phyloP scores from a whole-genome alignment of 2,888 invertebrate species.

The Acanthosepion pharaonis region DNA sequence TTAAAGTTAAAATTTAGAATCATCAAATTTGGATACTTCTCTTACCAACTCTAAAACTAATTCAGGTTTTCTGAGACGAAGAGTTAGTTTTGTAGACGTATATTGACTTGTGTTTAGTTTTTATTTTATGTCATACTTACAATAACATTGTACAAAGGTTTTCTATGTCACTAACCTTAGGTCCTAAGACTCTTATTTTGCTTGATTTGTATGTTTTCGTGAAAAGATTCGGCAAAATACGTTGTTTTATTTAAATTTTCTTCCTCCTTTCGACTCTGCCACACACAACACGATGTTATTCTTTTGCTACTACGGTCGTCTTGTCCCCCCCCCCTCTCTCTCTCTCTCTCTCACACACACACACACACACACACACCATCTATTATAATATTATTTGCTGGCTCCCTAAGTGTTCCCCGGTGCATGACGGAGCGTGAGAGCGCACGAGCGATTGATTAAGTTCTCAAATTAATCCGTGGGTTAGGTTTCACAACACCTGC shows the following conservation, averaged over 20 bases:
- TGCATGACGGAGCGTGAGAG: not conserved
- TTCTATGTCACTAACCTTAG: slow-evolving; percentile 17
- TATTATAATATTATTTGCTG: not conserved
- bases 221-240: not conserved
- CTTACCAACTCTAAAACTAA: not conserved
- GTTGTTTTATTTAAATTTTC: not conserved
- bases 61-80: not conserved
- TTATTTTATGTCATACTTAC: not conserved
- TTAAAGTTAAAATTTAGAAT: no score
- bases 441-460: slow-evolving; percentile 16
- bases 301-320: not conserved
- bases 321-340: not conserved
- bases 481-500: slow-evolving; percentile 33
- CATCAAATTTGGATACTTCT: not conserved
- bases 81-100: not conserved
- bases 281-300: not conserved
- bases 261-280: not conserved
- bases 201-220: not conserved
- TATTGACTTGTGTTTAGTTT: not conserved
- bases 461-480: not conserved
- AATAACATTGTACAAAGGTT: not conserved
- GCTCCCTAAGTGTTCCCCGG: not conserved
- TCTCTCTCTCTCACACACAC: not conserved
- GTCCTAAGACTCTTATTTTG: not conserved
- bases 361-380: not conserved